These are phyloP conservation scores for Natator depressus DNA, from an alignment of 2,113 vertebrate species.

Conservation along the genomic window DNA sequence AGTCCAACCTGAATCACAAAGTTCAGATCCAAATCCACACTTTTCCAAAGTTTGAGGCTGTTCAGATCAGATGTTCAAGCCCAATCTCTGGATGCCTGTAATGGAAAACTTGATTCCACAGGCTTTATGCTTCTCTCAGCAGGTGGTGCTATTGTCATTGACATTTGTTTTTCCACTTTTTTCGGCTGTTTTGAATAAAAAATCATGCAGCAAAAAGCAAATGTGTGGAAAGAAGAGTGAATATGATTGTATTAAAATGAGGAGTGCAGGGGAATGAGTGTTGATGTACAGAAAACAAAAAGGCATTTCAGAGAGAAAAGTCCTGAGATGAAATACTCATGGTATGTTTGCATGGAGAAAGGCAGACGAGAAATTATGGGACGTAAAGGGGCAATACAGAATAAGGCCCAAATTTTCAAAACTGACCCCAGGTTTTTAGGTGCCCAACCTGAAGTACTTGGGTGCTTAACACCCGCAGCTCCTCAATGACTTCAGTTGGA, in stretches of 20 bases:
- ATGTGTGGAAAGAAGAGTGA: background rate
- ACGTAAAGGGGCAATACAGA: background rate
- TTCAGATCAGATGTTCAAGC: background rate
- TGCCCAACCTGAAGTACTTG: background rate
- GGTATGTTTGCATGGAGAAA: background rate
- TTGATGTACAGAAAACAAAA: background rate
- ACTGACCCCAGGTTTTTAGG: background rate
- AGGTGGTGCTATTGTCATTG: conserved; percentile 72
- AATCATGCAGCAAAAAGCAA: background rate
- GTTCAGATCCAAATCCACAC: background rate
- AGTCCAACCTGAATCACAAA: background rate
- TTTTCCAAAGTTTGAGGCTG: background rate
- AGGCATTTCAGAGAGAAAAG: background rate
- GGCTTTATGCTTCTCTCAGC: conserved; percentile 27
- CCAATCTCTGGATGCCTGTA: accelerated
- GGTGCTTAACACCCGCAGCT: background rate
- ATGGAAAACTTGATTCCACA: background rate
- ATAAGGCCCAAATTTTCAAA: background rate
- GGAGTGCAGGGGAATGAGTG: background rate
- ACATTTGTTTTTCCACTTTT: background rate
- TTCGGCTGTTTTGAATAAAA: background rate
- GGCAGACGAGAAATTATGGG: background rate
- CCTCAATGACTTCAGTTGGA: accelerated
- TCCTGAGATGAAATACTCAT: background rate
- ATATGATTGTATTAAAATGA: background rate